Evolutionary conservation across 2,888 invertebrate species (phyloP).

Genomic region (Nomada fucata): DNA sequence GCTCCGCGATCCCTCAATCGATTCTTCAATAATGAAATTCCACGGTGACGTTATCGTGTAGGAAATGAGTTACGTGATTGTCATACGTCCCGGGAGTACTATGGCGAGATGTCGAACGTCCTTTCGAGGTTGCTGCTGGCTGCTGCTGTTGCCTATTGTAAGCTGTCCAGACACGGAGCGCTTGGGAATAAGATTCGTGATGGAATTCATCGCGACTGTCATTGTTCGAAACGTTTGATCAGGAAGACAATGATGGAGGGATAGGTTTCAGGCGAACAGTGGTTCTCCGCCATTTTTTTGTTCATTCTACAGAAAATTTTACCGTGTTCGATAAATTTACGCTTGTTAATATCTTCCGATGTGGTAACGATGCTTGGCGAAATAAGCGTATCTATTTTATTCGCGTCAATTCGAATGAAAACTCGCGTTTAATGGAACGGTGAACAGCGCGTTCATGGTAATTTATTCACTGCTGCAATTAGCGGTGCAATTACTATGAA

Average conservation of each 20-base stretch:
- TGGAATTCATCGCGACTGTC: slow-evolving; percentile 76
- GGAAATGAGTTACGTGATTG: slow-evolving; percentile 78
- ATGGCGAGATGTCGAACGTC: slow-evolving; percentile 73
- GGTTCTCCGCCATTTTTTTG: slow-evolving; percentile 22
- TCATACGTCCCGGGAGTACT: slow-evolving; percentile 65
- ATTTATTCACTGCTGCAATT: no score
- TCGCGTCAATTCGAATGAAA: no score
- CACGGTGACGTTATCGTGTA: slow-evolving; percentile 75
- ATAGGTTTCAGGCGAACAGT: slow-evolving; percentile 26
- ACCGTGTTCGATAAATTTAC: background rate
- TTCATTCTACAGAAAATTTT: background rate
- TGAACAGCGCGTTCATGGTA: no score
- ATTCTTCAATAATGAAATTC: slow-evolving; percentile 75
- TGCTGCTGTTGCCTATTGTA: slow-evolving; percentile 63
- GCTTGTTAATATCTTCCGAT: background rate
- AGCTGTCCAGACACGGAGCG: slow-evolving; percentile 65
- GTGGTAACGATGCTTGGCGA: no score
- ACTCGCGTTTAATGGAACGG: no score
- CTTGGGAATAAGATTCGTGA: slow-evolving; percentile 72
- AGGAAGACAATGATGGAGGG: slow-evolving; percentile 66
- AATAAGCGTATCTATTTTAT: no score
- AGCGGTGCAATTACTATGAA: no score
- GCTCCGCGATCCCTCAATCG: slow-evolving; percentile 64
- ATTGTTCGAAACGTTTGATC: slow-evolving; percentile 72
- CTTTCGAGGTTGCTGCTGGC: slow-evolving; percentile 73